Conservation (phyloP, 2,888 invertebrate species). For the Agrotis puta region DNA sequence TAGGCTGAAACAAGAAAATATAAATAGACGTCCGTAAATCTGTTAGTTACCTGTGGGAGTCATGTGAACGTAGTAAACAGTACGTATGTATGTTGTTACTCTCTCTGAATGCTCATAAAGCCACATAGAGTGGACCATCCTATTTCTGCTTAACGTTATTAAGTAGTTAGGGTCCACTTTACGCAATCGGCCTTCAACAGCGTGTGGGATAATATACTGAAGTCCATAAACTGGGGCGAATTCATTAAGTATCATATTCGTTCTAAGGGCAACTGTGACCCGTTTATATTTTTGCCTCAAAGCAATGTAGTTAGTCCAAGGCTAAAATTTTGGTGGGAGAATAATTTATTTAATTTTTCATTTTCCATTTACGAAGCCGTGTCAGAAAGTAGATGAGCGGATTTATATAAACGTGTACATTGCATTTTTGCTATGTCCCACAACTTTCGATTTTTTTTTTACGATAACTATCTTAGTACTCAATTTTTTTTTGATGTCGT, state of each 20-base stretch:
- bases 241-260: slow-evolving; percentile 49
- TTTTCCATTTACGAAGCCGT: slow-evolving; percentile 15
- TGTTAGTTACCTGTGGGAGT: slow-evolving; percentile 49
- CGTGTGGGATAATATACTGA: slow-evolving; percentile 37
- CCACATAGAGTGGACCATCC: slow-evolving; percentile 27
- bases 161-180: slow-evolving; percentile 49
- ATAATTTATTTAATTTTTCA: slow-evolving; percentile 21
- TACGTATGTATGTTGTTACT: slow-evolving; percentile 8
- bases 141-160: slow-evolving; percentile 50
- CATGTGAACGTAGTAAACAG: slow-evolving; percentile 44
- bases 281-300: slow-evolving; percentile 26
- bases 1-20: slow-evolving; percentile 26
- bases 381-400: slow-evolving; percentile 17
- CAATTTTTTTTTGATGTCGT: too few species aligned
- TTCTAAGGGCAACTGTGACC: slow-evolving; percentile 43
- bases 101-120: slow-evolving; percentile 22
- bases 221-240: slow-evolving; percentile 36
- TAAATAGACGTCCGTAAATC: slow-evolving; percentile 53
- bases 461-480: too few species aligned
- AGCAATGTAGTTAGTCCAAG: slow-evolving; percentile 18
- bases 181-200: slow-evolving; percentile 36
- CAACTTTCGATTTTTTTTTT: too few species aligned
- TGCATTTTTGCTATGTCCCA: too few species aligned
- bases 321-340: slow-evolving; percentile 30
- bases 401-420: too few species aligned